Conservation (phyloP, 2,888 invertebrate genomes). For the Brachypalpus laphriformis region DNA sequence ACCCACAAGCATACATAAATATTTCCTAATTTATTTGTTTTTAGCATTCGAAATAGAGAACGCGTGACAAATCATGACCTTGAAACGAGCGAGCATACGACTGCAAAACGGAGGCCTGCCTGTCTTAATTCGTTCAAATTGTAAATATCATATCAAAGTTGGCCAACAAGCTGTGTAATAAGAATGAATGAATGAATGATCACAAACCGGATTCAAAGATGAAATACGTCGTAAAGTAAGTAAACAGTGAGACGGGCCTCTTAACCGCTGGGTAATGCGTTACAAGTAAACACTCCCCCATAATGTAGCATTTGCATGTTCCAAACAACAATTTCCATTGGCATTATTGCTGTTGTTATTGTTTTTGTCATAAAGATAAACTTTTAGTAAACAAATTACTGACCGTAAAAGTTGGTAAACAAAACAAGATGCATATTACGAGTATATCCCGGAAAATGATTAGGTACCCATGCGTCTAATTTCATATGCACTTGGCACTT, state of each 20-base stretch:
- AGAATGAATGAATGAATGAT: not conserved
- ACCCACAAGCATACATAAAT: not conserved
- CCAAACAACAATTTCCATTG: slow-evolving; percentile 14
- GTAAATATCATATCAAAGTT: not conserved
- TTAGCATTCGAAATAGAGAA: slow-evolving; percentile 7
- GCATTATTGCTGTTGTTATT: not conserved
- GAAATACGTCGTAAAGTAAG: not conserved
- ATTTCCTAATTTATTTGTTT: slow-evolving; percentile 15
- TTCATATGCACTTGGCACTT: slow-evolving; percentile 6
- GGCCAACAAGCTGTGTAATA: not conserved
- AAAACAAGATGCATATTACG: slow-evolving; percentile 16
- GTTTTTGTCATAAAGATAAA: not conserved
- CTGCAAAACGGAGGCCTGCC: slow-evolving; percentile 8
- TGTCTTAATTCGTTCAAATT: not conserved
- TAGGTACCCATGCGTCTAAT: not conserved
- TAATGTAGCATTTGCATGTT: not conserved
- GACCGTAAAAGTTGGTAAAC: slow-evolving; percentile 14
- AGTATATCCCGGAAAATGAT: slow-evolving; percentile 3
- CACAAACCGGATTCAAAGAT: slow-evolving; percentile 14
- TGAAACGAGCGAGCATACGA: slow-evolving; percentile 1
- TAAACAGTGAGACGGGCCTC: slow-evolving; percentile 14
- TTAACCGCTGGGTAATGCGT: slow-evolving; percentile 14
- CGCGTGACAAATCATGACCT: slow-evolving; percentile 30
- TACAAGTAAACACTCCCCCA: slow-evolving; percentile 33
- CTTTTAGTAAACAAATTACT: slow-evolving; percentile 1